Percentiles rank a stretch among this genome's conserved stretches.
Conservation (phyloP, 2,113 vertebrate genomes). For the human region DNA sequence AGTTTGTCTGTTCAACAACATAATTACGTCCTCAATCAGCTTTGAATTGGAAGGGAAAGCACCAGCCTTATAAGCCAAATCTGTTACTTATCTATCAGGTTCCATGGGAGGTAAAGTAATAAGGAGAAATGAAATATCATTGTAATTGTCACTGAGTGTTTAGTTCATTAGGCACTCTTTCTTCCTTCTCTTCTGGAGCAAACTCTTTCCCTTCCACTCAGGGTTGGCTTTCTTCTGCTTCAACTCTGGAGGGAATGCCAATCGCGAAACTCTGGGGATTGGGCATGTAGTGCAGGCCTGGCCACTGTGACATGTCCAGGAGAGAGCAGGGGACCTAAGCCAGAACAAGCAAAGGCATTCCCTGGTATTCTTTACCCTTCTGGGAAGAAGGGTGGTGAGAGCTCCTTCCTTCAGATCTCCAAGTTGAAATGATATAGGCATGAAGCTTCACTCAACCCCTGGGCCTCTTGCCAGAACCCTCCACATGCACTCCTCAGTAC, state of each 20-base stretch:
- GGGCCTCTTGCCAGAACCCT: accelerated
- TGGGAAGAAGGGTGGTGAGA: neutral
- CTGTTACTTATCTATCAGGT: neutral
- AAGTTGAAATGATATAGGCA: neutral
- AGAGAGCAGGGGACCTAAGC: neutral
- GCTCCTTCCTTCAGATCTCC: neutral
- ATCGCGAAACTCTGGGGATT: neutral
- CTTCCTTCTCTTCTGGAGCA: neutral
- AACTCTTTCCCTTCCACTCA: neutral
- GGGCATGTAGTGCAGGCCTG: neutral
- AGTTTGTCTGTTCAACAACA: neutral
- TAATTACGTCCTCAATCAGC: neutral
- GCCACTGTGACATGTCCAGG: neutral
- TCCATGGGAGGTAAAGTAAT: neutral
- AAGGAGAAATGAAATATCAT: neutral
- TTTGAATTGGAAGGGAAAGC: neutral
- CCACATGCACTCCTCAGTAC: neutral
- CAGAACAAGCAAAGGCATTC: neutral
- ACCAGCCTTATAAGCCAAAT: neutral
- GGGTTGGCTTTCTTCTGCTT: neutral
- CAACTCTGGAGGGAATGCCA: neutral
- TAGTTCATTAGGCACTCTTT: neutral
- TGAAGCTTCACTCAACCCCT: accelerated
- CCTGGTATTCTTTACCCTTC: neutral
- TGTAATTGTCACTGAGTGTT: neutral